Conservation (phyloP, 2,888 invertebrate species). For the Tetragonula carbonaria region DNA sequence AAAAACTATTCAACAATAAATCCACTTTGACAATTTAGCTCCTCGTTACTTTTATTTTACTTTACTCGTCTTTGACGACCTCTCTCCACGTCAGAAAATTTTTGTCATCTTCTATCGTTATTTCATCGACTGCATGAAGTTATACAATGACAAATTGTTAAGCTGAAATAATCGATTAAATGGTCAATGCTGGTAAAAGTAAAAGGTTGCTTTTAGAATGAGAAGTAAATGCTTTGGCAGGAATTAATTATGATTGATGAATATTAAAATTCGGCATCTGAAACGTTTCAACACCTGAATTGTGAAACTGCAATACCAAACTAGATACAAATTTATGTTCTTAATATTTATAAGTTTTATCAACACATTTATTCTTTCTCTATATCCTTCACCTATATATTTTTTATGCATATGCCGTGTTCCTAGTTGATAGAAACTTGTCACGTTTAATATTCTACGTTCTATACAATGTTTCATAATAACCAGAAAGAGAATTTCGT, state of each 20-base stretch:
- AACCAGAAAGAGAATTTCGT: neutral
- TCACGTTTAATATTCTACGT: neutral
- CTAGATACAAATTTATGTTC: neutral
- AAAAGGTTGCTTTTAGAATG: neutral
- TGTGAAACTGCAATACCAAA: neutral
- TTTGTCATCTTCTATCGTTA: neutral
- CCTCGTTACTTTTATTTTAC: neutral
- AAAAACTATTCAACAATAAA: too few species aligned
- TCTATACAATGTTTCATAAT: conserved; percentile 18
- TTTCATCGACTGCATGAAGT: neutral
- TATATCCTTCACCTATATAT: neutral
- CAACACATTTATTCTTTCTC: neutral
- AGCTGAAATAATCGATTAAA: neutral
- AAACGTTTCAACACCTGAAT: too few species aligned
- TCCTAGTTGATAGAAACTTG: neutral
- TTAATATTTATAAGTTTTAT: neutral
- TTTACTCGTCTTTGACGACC: neutral
- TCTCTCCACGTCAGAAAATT: neutral
- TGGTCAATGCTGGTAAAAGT: neutral
- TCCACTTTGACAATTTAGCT: neutral
- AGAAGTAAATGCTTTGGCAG: neutral
- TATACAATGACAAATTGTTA: neutral
- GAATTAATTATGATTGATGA: neutral
- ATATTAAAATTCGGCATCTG: neutral
- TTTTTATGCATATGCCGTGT: too few species aligned